Conservation (phyloP, 2,888 invertebrate species). For the Embidobia sp. region DNA sequence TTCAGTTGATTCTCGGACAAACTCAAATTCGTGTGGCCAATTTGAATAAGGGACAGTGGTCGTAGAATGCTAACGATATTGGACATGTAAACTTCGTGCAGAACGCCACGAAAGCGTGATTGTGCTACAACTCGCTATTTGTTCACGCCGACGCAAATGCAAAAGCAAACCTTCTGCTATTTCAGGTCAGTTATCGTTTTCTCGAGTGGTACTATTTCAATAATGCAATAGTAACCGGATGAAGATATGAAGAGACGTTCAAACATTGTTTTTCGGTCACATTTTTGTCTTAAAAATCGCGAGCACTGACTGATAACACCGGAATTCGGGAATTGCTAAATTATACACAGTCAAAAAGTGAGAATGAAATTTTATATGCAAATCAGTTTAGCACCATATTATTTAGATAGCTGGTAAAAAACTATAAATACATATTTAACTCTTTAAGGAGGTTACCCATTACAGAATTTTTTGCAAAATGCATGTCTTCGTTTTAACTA, state of each 20-base stretch:
- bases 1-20: conserved; percentile 62
- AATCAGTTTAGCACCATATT: no score
- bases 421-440: no score
- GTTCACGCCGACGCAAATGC: conserved; percentile 70
- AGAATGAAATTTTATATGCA: no score
- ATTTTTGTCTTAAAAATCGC: no score
- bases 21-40: conserved; percentile 64
- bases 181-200: conserved; percentile 77
- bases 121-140: conserved; percentile 68
- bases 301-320: no score
- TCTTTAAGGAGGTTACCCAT: no score
- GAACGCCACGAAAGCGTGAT: conserved; percentile 67
- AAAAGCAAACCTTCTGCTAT: conserved; percentile 71
- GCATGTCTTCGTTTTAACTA: no score
- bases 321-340: no score
- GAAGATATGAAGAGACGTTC: conserved; percentile 18
- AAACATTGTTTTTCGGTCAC: conserved; percentile 31
- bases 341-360: no score
- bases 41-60: conserved; percentile 69
- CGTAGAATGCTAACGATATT: conserved; percentile 72
- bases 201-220: conserved; percentile 61
- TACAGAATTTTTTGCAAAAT: no score
- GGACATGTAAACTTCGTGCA: conserved; percentile 70
- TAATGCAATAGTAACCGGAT: conserved; percentile 45
- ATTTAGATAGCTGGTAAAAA: no score